A percentile compares a stretch with the other conserved stretches of the same genome.
Evolutionary conservation across 2,113 vertebrate genomes (phyloP).

Genomic region (Amblyornis subalaris): DNA sequence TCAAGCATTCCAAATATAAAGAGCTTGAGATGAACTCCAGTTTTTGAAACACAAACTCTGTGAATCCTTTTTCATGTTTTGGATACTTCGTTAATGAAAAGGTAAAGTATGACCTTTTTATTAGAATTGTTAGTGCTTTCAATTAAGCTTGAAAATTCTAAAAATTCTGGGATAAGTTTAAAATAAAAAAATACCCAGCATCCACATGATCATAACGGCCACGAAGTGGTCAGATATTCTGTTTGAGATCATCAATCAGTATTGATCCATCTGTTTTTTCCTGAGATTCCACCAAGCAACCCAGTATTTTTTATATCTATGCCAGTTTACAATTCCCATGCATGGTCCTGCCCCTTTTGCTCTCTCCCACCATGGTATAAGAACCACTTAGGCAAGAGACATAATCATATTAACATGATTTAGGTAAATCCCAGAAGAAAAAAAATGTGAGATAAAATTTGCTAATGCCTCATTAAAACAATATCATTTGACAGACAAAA

Average conservation of each 20-base stretch:
- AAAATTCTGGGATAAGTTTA: not conserved
- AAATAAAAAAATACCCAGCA: not conserved
- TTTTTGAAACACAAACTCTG: not conserved
- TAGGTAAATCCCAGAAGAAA: not conserved
- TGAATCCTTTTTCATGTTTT: not conserved
- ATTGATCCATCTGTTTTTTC: not conserved
- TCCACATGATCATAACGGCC: not conserved
- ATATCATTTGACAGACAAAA: not conserved
- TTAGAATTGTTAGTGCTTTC: not conserved
- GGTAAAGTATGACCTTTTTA: not conserved
- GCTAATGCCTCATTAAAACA: not conserved
- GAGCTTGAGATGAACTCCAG: not conserved
- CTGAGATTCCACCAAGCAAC: not conserved
- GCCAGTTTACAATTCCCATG: not conserved
- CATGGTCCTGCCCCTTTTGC: not conserved
- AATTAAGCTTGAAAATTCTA: not conserved
- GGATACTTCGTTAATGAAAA: not conserved
- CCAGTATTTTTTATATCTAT: not conserved
- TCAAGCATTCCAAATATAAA: not conserved
- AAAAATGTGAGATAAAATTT: not conserved
- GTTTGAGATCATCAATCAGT: not conserved
- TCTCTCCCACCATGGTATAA: not conserved
- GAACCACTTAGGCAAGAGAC: not conserved
- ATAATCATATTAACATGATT: not conserved
- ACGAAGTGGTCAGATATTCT: accelerated